Percentiles rank a stretch among this genome's conserved stretches.
Evolutionary conservation across 1,140 invertebrate genomes (phyloP).

Genomic region (Planococcus citri): DNA sequence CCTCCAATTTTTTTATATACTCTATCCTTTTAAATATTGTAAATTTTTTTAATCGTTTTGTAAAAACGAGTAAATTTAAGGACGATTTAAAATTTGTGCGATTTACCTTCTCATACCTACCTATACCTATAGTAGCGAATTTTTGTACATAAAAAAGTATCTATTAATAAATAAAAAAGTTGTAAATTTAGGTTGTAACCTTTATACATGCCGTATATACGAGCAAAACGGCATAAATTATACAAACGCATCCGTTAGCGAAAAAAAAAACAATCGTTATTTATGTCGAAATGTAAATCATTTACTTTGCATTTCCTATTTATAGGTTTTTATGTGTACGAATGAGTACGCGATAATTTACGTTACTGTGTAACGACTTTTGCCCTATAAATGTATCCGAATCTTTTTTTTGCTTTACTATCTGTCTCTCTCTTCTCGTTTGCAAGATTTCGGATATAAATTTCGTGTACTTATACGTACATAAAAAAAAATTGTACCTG

Average conservation of each 20-base stretch:
- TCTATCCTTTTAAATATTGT: neutral
- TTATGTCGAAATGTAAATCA: slow-evolving; percentile 4
- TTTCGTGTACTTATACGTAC: too few relatives aligned
- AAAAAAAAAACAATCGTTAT: neutral
- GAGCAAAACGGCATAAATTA: neutral
- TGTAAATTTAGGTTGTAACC: slow-evolving; percentile 3
- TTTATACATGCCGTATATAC: neutral
- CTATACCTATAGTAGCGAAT: neutral
- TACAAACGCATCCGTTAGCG: neutral
- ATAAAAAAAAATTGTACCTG: too few relatives aligned
- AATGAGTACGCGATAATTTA: neutral
- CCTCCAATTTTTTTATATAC: neutral
- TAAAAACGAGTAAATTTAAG: neutral
- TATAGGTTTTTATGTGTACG: neutral
- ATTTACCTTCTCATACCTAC: too few relatives aligned
- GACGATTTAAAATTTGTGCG: neutral
- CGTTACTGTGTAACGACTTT: too few relatives aligned
- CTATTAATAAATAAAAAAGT: neutral
- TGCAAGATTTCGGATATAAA: too few relatives aligned
- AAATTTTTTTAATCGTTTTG: neutral
- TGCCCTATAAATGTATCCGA: too few relatives aligned
- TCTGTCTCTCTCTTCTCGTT: too few relatives aligned
- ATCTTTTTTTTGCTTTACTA: too few relatives aligned
- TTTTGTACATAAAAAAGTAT: neutral
- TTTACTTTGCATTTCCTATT: neutral